These are phyloP conservation scores for Epirrhoe alternata DNA, from an alignment of 2,888 invertebrate genomes.

Conservation along the genomic window DNA sequence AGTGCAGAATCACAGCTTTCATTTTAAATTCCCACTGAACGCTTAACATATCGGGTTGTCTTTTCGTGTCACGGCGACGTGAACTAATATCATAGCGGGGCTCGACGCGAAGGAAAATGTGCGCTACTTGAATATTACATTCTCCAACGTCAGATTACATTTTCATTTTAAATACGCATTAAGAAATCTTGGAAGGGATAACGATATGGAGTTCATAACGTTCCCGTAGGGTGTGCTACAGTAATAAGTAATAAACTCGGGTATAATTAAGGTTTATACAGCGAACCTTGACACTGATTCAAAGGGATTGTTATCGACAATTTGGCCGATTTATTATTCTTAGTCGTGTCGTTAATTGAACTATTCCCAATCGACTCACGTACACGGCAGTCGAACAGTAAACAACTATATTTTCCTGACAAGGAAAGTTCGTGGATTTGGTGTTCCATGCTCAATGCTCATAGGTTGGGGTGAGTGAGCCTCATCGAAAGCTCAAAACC, in stretches of 20 bases:
- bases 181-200: constrained; percentile 35
- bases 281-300: constrained; percentile 25
- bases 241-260: constrained; percentile 29
- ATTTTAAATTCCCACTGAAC: constrained; percentile 57
- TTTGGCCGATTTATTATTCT: constrained; percentile 35
- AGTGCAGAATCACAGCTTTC: constrained; percentile 63
- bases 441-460: constrained; percentile 45
- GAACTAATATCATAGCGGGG: constrained; percentile 41
- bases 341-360: constrained; percentile 59
- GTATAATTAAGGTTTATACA: constrained; percentile 28
- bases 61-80: constrained; percentile 44
- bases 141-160: constrained; percentile 37
- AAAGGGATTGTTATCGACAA: constrained; percentile 27
- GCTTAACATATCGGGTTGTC: constrained; percentile 56
- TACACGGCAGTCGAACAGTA: constrained; percentile 56
- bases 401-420: constrained; percentile 65
- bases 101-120: constrained; percentile 38
- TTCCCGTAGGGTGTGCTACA: constrained; percentile 23
- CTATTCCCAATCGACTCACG: constrained; percentile 63
- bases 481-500: constrained; percentile 7
- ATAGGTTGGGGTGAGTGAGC: constrained; percentile 49
- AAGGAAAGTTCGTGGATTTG: constrained; percentile 57
- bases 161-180: constrained; percentile 40
- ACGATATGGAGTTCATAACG: constrained; percentile 32
- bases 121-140: constrained; percentile 39